Evolutionary conservation across 1,140 invertebrate genomes (phyloP).

Genomic region (Lordiphosa clarofinis): DNA sequence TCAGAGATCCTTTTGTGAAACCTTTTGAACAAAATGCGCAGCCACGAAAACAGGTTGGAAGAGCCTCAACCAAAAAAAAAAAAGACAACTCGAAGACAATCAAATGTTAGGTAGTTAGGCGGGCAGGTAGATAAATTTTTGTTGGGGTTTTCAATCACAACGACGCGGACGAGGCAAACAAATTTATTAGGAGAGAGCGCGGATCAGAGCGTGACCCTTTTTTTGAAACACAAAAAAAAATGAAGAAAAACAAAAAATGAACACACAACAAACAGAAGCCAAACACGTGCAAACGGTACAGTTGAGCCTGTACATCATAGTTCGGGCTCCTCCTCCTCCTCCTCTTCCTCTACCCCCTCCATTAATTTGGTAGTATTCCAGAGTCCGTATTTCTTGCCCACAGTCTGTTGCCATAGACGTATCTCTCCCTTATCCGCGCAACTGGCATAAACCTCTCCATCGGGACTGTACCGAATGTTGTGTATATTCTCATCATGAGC

Average conservation of each 20-base stretch:
- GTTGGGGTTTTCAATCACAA: conserved; percentile 67
- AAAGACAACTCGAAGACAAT: conserved; percentile 19
- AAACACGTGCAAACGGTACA: conserved; percentile 8
- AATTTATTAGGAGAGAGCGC: conserved; percentile 56
- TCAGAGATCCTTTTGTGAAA: conserved; percentile 47
- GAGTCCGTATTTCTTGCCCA: conserved; percentile 96
- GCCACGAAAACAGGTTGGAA: conserved; percentile 60
- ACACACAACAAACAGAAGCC: neutral
- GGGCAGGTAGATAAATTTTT: conserved; percentile 47
- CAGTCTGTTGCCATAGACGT: conserved; percentile 93
- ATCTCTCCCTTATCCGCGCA: conserved; percentile 97
- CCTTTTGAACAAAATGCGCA: conserved; percentile 39
- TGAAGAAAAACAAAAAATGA: conserved; percentile 1
- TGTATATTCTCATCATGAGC: conserved; percentile 97
- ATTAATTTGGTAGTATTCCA: conserved; percentile 84
- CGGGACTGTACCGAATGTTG: conserved; percentile 93
- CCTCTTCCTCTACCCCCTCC: neutral
- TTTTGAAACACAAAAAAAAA: conserved; percentile 10
- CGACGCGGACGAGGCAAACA: conserved; percentile 32
- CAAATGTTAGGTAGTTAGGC: conserved; percentile 30
- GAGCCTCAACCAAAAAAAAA: no score
- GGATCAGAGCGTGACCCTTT: conserved; percentile 47
- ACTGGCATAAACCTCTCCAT: conserved; percentile 96
- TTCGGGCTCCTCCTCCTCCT: neutral
- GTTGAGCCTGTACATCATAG: neutral